phyloP scores from a whole-genome alignment of 2,888 invertebrate genomes.

The Drosophila falleni region DNA sequence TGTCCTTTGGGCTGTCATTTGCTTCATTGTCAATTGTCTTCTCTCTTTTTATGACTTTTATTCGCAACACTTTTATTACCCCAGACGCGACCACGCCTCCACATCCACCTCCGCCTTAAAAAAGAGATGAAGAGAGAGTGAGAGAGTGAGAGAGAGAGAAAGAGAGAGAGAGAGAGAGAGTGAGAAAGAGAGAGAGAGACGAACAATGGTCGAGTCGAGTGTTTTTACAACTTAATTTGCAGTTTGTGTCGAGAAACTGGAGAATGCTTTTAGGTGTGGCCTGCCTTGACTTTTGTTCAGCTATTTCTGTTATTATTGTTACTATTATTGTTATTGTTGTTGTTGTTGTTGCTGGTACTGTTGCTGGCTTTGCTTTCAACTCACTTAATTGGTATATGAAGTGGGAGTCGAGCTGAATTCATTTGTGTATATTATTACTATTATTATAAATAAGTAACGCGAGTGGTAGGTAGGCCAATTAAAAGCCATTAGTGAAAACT shows the following conservation, averaged over 20 bases:
- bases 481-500: constrained; percentile 65
- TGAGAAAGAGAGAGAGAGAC: neutral
- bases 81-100: constrained; percentile 40
- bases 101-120: neutral
- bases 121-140: constrained; percentile 2
- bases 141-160: neutral
- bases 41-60: constrained; percentile 71
- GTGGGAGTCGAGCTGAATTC: constrained; percentile 42
- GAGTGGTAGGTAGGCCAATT: constrained; percentile 58
- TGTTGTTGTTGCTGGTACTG: neutral
- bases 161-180: neutral
- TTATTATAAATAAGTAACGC: constrained; percentile 67
- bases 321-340: constrained; percentile 17
- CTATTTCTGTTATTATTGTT: constrained; percentile 26
- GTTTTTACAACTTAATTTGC: constrained; percentile 75
- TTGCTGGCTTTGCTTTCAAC: constrained; percentile 38
- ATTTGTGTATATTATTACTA: constrained; percentile 59
- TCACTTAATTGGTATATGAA: constrained; percentile 63
- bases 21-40: constrained; percentile 76
- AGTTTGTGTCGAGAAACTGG: constrained; percentile 59
- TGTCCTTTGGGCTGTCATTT: constrained; percentile 69
- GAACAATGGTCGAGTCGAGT: constrained; percentile 54
- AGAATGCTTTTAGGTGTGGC: constrained; percentile 68
- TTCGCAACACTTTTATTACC: constrained; percentile 71
- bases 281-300: constrained; percentile 34